Conservation (phyloP, 1,140 invertebrate species). For the Matsumurasca onukii region DNA sequence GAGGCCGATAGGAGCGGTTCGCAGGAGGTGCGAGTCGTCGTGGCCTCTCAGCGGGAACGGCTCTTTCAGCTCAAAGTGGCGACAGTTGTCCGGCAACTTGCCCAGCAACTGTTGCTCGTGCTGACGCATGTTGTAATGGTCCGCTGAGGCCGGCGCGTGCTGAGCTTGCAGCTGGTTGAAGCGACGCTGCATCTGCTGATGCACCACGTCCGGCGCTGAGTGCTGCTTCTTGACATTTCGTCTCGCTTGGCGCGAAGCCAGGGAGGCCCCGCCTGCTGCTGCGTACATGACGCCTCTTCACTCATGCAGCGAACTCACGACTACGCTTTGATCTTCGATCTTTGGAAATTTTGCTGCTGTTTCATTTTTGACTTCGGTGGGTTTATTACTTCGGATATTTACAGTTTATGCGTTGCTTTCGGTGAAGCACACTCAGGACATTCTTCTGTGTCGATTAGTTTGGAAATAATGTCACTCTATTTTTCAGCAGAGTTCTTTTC, state of each 20-base stretch:
- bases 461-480: too few species aligned
- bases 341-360: not conserved
- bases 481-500: too few species aligned
- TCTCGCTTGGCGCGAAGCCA: constrained; percentile 66
- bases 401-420: too few species aligned
- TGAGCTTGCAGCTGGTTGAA: constrained; percentile 44
- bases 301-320: not conserved
- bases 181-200: constrained; percentile 43
- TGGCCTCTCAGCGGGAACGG: constrained; percentile 15
- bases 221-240: constrained; percentile 43
- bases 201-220: constrained; percentile 38
- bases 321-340: not conserved
- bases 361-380: too few species aligned
- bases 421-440: too few species aligned
- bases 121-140: constrained; percentile 33
- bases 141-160: constrained; percentile 39
- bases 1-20: constrained; percentile 9
- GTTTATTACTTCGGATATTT: too few species aligned
- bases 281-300: constrained; percentile 60
- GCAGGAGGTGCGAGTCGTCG: not conserved
- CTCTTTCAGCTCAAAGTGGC: constrained; percentile 28
- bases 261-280: constrained; percentile 68
- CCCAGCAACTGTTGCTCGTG: constrained; percentile 29
- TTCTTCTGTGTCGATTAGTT: too few species aligned
- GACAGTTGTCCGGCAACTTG: constrained; percentile 13